Percentiles rank a stretch among this genome's conserved stretches.
phyloP scores from a whole-genome alignment of 2,113 vertebrate genomes.

The Nibea coibor region DNA sequence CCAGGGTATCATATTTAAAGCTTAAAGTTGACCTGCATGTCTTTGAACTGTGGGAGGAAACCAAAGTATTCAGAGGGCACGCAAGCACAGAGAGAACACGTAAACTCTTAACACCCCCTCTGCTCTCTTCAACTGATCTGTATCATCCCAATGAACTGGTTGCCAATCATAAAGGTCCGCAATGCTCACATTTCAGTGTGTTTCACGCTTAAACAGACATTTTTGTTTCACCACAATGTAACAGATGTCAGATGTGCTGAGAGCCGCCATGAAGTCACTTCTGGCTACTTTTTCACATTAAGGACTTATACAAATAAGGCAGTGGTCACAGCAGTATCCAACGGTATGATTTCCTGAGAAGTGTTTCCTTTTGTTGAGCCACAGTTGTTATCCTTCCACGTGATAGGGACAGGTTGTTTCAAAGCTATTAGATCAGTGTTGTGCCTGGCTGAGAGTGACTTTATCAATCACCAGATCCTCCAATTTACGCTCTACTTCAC shows the following conservation, averaged over 20 bases:
- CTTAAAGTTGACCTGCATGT: no score
- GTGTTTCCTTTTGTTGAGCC: not conserved
- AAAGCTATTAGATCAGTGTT: not conserved
- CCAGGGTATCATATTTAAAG: not conserved
- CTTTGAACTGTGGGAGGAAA: not conserved
- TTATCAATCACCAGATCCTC: not conserved
- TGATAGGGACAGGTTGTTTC: not conserved
- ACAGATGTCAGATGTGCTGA: not conserved
- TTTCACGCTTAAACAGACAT: not conserved
- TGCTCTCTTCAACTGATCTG: not conserved
- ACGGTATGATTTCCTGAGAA: not conserved
- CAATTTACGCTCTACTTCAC: not conserved
- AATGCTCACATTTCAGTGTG: not conserved
- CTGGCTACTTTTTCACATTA: conserved; percentile 14
- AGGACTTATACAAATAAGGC: no score
- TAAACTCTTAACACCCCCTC: no score
- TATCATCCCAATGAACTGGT: no score
- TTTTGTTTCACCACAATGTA: not conserved
- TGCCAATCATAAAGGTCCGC: no score
- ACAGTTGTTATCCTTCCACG: not conserved
- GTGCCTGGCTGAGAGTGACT: not conserved
- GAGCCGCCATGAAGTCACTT: not conserved
- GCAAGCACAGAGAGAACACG: not conserved
- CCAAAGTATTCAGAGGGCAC: no score
- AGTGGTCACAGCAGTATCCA: no score